A percentile compares a stretch with the other conserved stretches of the same genome.
phyloP scores from a whole-genome alignment of 2,113 vertebrate genomes.

The Lynx canadensis region DNA sequence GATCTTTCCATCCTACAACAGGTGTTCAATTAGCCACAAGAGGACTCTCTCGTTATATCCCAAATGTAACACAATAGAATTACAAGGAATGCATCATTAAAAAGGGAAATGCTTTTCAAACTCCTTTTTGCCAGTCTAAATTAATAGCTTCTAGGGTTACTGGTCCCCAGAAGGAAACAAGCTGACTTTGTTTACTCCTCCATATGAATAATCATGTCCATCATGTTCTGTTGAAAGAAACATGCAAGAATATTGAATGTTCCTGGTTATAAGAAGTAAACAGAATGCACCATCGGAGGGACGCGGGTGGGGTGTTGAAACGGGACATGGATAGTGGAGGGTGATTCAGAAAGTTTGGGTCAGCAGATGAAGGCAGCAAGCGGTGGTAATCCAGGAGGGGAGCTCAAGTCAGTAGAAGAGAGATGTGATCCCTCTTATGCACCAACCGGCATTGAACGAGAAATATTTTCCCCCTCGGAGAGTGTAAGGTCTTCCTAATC shows the following conservation, averaged over 20 bases:
- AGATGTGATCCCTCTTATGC: background rate
- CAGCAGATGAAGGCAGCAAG: background rate
- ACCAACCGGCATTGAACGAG: background rate
- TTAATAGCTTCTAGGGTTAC: slow-evolving; percentile 67
- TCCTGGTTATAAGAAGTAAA: background rate
- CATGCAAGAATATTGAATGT: slow-evolving; percentile 38
- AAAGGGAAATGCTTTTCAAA: slow-evolving; percentile 61
- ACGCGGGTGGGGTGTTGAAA: background rate
- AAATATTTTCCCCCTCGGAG: background rate
- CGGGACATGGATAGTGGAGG: background rate
- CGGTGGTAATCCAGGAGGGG: background rate
- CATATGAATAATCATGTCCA: slow-evolving; percentile 58
- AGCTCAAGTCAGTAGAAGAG: background rate
- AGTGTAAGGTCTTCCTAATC: background rate
- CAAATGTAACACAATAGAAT: slow-evolving; percentile 46
- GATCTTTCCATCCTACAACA: slow-evolving; percentile 39
- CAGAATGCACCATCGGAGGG: background rate
- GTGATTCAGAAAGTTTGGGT: background rate
- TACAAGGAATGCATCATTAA: slow-evolving; percentile 59
- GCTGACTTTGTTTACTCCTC: slow-evolving; percentile 62
- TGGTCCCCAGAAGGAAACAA: slow-evolving; percentile 68
- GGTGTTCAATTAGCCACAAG: slow-evolving; percentile 75
- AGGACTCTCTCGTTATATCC: slow-evolving; percentile 50
- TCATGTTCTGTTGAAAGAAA: slow-evolving; percentile 14
- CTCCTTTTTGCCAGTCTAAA: slow-evolving; percentile 56